Base-by-base conservation (phyloP, 2,797 vertebrate genomes). In the Apogon talboti region DNA sequence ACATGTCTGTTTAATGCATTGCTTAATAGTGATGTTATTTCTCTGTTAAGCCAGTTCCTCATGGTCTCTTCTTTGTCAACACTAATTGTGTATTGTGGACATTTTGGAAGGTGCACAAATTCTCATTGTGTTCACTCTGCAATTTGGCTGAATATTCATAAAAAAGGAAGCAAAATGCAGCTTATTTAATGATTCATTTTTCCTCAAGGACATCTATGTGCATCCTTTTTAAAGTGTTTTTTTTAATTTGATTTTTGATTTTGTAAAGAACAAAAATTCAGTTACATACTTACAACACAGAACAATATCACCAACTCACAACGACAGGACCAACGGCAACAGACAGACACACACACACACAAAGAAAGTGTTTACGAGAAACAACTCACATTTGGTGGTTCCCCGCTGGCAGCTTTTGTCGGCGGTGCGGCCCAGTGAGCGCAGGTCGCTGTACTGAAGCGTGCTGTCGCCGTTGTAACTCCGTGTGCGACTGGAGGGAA, bases 401-500 rank as follows among this genome's bases (percentile, higher is more conserved):
- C 84, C 82, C 2, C 87, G 90, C 75, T 94, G 92, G 67, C 91
- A 92, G 74, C 94, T 93, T 41, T 96, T 95, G 33, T 94, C 94
- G 0, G 86, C 63, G 67, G 77, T 76, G 78, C 95, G 92, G 38
- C 93, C 91, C 54, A 94, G 90, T 3, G 93, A 92, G 49, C 93
- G 90, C 71, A 93, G 89, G 69, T 96, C 95, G 0, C 92, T 89
- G 1, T 94, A 95, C 74, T 94, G 93, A 76, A 95, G 57, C 3
- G 94, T 92, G 48, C 89, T 92, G 84, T 96, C 96, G 38, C 95
- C 95, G 0, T 93, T 96, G 37, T 95, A 95, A 57, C 96, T 97
- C 78, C 95, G 94, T 0, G 95, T 96, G 53, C 96, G 91, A 83
- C 95, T 96, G 58, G 95, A 95, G 3, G 95, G 95, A 74, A 96